Percentiles rank a stretch among this genome's conserved stretches.
phyloP scores from a whole-genome alignment of 1,140 invertebrate species.

The Panulirus ornatus region DNA sequence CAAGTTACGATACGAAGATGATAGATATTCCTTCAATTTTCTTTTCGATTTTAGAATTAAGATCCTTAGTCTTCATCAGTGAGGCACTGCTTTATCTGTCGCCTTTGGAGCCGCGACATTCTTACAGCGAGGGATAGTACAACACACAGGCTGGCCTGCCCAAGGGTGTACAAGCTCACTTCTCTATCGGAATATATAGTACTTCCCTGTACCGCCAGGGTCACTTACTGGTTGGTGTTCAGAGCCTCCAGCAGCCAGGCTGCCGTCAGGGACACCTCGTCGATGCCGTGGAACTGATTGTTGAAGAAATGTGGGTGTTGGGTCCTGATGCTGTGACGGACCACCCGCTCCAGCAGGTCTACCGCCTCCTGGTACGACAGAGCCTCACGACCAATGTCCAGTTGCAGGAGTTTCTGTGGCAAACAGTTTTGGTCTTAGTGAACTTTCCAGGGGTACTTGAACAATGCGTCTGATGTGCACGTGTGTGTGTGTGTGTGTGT shows the following conservation, averaged over 20 bases:
- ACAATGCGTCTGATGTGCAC: background rate
- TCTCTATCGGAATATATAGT: background rate
- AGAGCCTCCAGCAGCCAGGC: constrained; percentile 91
- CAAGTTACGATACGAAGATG: no score
- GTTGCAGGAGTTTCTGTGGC: constrained; percentile 30
- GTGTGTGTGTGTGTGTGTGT: background rate
- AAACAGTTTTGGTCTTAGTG: background rate
- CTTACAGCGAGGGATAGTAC: background rate
- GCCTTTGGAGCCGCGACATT: no score
- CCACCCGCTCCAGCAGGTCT: constrained; percentile 82
- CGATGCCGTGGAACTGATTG: constrained; percentile 86
- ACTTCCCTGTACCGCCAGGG: background rate
- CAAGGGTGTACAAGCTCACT: background rate
- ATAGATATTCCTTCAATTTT: background rate
- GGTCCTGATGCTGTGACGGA: constrained; percentile 86
- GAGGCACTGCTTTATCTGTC: no score
- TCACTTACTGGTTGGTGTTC: constrained; percentile 85
- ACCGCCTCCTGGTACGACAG: constrained; percentile 81
- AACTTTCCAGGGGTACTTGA: no score
- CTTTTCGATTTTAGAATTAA: no score
- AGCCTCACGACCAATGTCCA: background rate
- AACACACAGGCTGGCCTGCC: background rate
- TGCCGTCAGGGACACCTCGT: constrained; percentile 89
- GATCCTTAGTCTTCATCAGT: no score
- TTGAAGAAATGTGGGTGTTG: constrained; percentile 86